Base-by-base conservation (phyloP, 2,113 vertebrate genomes). In the Clupea harengus region DNA sequence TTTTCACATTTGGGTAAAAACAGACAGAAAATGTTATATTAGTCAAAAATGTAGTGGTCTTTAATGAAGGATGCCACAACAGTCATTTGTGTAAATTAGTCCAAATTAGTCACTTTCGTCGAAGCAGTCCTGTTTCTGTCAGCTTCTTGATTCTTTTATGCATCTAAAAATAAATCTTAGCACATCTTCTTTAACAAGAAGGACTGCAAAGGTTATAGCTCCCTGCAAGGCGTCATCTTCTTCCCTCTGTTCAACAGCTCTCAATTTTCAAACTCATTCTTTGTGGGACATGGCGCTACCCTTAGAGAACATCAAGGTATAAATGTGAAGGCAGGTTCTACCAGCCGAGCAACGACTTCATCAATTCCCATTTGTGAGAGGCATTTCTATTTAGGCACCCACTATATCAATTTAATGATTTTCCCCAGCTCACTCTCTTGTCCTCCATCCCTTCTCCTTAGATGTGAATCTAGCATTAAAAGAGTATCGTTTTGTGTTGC, bases 361-460 rank as follows among this genome's bases (percentile, higher is more conserved):
- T 94, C 94, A 94, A 94, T 95, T 95, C 94, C 91, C 93, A 94
- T 95, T 93, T 94, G 92, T 87, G 91, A 87, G 86, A 94, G 92
- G 91, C 93, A 93, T 94, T 94, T 94, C 94, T 95, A 95, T 94
- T 95, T 93, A 94, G 93, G 89, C 91, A 88, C 90, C 91, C 91
- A 92, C 94, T 95, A 93, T 88, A 96, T 95, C 94, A 93, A 93
- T 93, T 91, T 95, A 94, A 94, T 93, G 91, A 93, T 92, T 92
- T 92, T 86, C 85, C 83, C 86, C 86, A 60, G 47, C 50, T 22
- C 87, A 9, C 67, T 20, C 64, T 4, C 22, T 1, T 6, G 83
- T 50, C 54, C 81, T 80, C 81, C 54, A 80, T 80, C 81, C 47
- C 67, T 46, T 28, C 15, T 84, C 81, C 57, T 82, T 88, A 57